Percentiles rank a stretch among this genome's conserved stretches.
Evolutionary conservation across 1,140 invertebrate species (phyloP).

Genomic region (Scaptomyza hsui): DNA sequence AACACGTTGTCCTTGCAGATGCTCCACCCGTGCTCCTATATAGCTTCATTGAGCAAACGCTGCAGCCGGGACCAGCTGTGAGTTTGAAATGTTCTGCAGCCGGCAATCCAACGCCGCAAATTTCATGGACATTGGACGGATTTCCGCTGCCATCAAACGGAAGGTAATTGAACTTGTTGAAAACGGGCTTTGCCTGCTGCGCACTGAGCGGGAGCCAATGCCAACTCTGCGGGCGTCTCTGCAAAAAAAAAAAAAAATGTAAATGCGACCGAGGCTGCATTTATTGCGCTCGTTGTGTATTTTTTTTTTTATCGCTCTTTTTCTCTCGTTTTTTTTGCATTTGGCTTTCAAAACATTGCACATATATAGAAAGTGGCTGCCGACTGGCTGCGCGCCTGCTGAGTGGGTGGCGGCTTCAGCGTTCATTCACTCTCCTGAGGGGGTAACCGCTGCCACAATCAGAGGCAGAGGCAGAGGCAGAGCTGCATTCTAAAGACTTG

Average conservation of each 20-base stretch:
- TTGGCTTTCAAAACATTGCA: slow-evolving; percentile 77
- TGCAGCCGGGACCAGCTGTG: slow-evolving; percentile 92
- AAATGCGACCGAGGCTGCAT: slow-evolving; percentile 60
- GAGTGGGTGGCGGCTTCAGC: slow-evolving; percentile 64
- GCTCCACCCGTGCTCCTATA: slow-evolving; percentile 92
- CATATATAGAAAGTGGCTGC: slow-evolving; percentile 73
- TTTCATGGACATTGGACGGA: slow-evolving; percentile 92
- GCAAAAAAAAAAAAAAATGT: slow-evolving; percentile 19
- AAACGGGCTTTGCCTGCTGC: slow-evolving; percentile 35
- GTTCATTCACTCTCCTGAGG: slow-evolving; percentile 69
- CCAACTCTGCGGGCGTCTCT: slow-evolving; percentile 62
- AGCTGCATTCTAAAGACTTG: slow-evolving; percentile 9
- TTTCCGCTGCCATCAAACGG: slow-evolving; percentile 89
- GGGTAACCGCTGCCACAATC: slow-evolving; percentile 23
- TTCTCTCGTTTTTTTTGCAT: slow-evolving; percentile 40
- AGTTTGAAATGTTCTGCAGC: slow-evolving; percentile 93
- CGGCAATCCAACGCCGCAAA: slow-evolving; percentile 93
- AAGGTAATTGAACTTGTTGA: slow-evolving; percentile 86
- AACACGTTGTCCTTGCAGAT: slow-evolving; percentile 86
- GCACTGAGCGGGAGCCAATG: slow-evolving; percentile 22
- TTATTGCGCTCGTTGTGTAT: slow-evolving; percentile 69
- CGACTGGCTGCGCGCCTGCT: slow-evolving; percentile 56
- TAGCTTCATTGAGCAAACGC: slow-evolving; percentile 92
- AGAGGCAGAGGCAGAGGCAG: background rate
- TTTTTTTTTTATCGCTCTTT: slow-evolving; percentile 21